These are phyloP conservation scores for Aplochiton taeniatus DNA, from an alignment of 2,797 vertebrate genomes.

Conservation along the genomic window DNA sequence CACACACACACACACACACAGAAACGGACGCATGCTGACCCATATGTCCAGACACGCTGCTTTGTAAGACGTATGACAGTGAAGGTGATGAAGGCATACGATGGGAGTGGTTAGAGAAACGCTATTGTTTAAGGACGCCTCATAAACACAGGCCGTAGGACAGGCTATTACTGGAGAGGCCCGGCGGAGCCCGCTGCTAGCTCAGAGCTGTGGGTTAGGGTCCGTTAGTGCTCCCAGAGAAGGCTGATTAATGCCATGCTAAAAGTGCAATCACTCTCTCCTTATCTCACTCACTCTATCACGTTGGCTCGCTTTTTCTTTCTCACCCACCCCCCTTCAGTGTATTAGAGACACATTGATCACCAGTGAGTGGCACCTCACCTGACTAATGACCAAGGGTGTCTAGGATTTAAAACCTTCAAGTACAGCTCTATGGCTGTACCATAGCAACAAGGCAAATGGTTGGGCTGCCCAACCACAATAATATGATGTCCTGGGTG, in stretches of 20 bases:
- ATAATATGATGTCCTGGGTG: conserved; percentile 28
- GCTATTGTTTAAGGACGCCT: conserved; percentile 65
- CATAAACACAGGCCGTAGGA: conserved; percentile 56
- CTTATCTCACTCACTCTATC: conserved; percentile 65
- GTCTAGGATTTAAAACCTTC: conserved; percentile 71
- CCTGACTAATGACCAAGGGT: conserved; percentile 77
- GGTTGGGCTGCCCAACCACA: conserved; percentile 44
- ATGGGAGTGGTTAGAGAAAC: conserved; percentile 52
- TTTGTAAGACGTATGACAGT: conserved; percentile 47
- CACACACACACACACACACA: conserved; percentile 19
- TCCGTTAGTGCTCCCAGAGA: conserved; percentile 42
- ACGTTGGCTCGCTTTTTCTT: conserved; percentile 33
- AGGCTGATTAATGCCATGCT: conserved; percentile 64
- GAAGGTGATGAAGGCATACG: conserved; percentile 50
- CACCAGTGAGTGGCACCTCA: conserved; percentile 68
- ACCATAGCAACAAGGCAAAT: conserved; percentile 65
- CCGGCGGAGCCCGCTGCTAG: conserved; percentile 1
- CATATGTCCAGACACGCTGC: conserved; percentile 56
- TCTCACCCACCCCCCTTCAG: conserved; percentile 18
- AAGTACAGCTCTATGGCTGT: conserved; percentile 54
- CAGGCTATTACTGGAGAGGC: conserved; percentile 59
- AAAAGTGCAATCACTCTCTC: conserved; percentile 73
- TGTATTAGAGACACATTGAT: conserved; percentile 77
- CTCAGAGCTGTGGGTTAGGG: conserved; percentile 28
- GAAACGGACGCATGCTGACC: conserved; percentile 37